phyloP scores from a whole-genome alignment of 2,888 invertebrate species.

The Tachina grossa region DNA sequence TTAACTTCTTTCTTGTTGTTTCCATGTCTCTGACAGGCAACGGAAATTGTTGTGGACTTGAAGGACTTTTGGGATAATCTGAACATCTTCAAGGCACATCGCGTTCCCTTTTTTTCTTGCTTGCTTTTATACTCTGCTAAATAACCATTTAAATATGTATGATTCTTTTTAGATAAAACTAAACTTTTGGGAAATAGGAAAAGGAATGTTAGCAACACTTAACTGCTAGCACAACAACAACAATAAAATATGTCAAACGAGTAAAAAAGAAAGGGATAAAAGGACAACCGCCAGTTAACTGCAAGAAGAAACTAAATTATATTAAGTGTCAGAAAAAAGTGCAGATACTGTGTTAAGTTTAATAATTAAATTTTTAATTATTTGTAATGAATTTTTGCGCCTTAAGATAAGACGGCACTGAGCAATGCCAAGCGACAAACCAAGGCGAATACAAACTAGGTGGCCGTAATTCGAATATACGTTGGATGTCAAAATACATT shows the following conservation, averaged over 20 bases:
- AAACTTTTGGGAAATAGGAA: conserved; percentile 51
- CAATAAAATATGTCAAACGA: conserved; percentile 15
- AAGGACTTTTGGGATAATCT: conserved; percentile 72
- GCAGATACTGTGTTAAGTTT: conserved; percentile 11
- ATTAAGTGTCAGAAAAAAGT: conserved; percentile 24
- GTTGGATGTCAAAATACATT: too few species aligned
- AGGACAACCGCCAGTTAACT: conserved; percentile 9
- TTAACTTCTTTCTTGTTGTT: conserved; percentile 62
- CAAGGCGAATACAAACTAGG: too few species aligned
- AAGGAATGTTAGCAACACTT: conserved; percentile 56
- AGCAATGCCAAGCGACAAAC: too few species aligned
- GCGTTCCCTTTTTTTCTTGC: too few species aligned
- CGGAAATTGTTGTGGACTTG: conserved; percentile 77
- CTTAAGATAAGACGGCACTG: too few species aligned
- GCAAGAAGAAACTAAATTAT: conserved; percentile 1
- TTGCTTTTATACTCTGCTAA: neutral
- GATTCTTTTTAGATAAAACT: conserved; percentile 31
- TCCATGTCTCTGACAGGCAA: conserved; percentile 54
- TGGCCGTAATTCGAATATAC: too few species aligned
- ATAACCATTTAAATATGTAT: conserved; percentile 34
- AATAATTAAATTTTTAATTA: conserved; percentile 11
- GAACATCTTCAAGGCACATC: conserved; percentile 55
- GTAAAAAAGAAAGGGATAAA: neutral
- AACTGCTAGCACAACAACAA: conserved; percentile 18
- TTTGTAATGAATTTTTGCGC: neutral